Evolutionary conservation across 2,888 invertebrate species (phyloP), one percentile per base, ranked within the genome.

Genomic region (Oscheius sp.): DNA sequence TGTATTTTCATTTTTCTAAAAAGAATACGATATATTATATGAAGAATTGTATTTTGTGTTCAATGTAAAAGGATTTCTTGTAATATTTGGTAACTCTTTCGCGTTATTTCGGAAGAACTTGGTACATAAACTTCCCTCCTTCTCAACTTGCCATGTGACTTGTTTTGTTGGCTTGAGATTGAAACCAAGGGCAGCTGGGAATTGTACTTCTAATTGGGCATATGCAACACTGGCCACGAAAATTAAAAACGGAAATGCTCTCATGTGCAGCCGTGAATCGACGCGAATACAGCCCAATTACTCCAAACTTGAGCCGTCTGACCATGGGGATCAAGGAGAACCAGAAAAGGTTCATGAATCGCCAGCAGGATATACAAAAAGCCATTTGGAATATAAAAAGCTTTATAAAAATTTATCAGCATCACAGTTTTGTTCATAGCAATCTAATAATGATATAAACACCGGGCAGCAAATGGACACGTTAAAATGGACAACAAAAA

Each of bases 191-290:
- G 23, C 12, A 45, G 17, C 46, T 15, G 12, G 20, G 23, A 25
- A 48, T 34, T 34, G 55, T 55, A n/a, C 34, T 34, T 29, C 61
- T 45, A 61, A 61, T 61, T 45, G 57, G 37, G 42, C 61, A 20
- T 37, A 33, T 20, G 37, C 39, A 61, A 42, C 45, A 55, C 23
- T 61, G 61, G 61, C 45, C 61, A 61, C 27, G 61, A 45, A 61
- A 61, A 61, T 61, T 61, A 61, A 61, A 61, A 61, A 61, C 61
- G 61, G 61, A 61, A 61, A 45, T 61, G 42, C 61, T 61, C 45
- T 17, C 37, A 37, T 57, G 57, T 57, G 37, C 37, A 34, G 37
- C 23, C 8, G 27, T 29, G 37, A 23, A 34, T 34, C 33, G 57
- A 57, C 57, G 33, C 12, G 37, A 57, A 34, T 23, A 34, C 37